Base-by-base conservation (phyloP, 1,140 invertebrate species). In the Varroa destructor region DNA sequence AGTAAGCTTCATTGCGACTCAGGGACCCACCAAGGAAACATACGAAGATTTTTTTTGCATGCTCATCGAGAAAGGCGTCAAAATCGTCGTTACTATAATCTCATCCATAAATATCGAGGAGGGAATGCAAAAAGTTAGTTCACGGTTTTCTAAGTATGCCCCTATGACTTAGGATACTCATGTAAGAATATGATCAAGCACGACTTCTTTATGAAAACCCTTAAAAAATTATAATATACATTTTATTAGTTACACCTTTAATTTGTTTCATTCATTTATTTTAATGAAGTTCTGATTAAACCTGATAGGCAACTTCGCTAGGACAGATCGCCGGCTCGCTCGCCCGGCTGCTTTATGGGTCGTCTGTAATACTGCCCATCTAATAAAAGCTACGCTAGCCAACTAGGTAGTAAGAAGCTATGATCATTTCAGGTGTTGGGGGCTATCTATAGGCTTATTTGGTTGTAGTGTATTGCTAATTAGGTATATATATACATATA, bases 61-160 rank as follows among this genome's bases (percentile, higher is more conserved):
- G 61, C 61, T 67, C 61, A 40, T 67, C 37, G 61, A 67, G 46
- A 43, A 67, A 12, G 37, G 40, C 61, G 61, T 67, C 61, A 67
- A 40, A 43, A 12, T 67, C 40, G 46, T 67, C 36, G 61, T 46
- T 14, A 43, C 61, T 12, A 40, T 67, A 12, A 43, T 67, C 40
- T 67, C 61, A 37, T 43, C 61, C 61, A 67, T 67, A 43, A 40
- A 67, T 67, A 67, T 67, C 61, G 61, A 25, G 40, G 36, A 14
- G 12, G 61, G 40, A 40, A 40, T 43, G 61, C 40, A 67, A 43
- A 67, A 67, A 37, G 61, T 67, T 40, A 46, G 61, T 67, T 40
- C 40, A 5, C 36, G 37, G 12, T 67, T 42, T 12, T 6, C 12
- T 4, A 40, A 6, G 12, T 14, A 12, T 3, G 36, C 57, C 36